A percentile compares a stretch with the other conserved stretches of the same genome.
Evolutionary conservation across 2,797 vertebrate species (phyloP).

Genomic region (Artibeus lituratus): DNA sequence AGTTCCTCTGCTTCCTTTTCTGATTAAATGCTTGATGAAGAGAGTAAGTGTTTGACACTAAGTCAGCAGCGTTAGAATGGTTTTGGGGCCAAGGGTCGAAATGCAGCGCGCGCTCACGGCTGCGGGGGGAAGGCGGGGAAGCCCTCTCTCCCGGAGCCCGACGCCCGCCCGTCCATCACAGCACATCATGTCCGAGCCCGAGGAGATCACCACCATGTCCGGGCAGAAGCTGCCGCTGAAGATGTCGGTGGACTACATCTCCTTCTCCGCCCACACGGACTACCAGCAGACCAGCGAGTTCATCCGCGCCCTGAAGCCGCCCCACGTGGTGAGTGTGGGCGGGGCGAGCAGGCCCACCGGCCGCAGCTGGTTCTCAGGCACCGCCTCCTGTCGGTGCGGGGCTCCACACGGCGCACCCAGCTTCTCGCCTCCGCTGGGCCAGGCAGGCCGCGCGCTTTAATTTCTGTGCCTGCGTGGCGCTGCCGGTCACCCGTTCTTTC

Average conservation of each 20-base stretch:
- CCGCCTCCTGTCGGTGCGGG: neutral
- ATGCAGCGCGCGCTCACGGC: neutral
- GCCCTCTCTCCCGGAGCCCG: neutral
- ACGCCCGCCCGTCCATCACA: conserved; percentile 67
- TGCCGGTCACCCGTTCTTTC: neutral
- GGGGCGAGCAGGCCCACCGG: neutral
- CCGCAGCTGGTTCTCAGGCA: neutral
- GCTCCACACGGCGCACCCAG: neutral
- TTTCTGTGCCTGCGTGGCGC: neutral
- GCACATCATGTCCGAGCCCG: neutral
- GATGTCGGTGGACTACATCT: neutral
- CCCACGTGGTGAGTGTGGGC: conserved; percentile 81
- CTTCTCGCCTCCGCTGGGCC: neutral
- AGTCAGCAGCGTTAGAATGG: neutral
- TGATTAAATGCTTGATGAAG: neutral
- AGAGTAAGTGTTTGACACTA: neutral
- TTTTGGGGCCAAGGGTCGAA: neutral
- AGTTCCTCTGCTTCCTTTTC: neutral
- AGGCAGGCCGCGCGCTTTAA: neutral
- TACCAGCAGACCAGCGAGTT: neutral
- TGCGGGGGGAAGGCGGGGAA: neutral
- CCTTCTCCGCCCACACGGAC: neutral
- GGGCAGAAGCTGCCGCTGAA: neutral
- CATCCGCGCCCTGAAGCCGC: neutral
- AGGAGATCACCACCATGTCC: neutral